phyloP scores from a whole-genome alignment of 2,797 vertebrate species.

The Lepus townsendii region DNA sequence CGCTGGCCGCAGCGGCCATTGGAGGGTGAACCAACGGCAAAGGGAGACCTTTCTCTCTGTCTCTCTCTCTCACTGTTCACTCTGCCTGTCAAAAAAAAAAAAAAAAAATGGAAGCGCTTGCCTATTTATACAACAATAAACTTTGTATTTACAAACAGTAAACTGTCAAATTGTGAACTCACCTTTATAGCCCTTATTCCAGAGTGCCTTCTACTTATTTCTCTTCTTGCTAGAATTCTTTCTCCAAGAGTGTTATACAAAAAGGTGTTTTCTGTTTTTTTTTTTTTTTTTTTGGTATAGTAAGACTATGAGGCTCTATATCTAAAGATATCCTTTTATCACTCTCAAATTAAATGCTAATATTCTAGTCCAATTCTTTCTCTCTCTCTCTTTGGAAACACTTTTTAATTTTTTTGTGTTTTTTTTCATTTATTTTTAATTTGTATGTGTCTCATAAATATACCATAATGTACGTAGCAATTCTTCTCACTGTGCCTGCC shows the following conservation, averaged over 20 bases:
- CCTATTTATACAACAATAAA: neutral
- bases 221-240: neutral
- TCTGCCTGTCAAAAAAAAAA: too few species aligned
- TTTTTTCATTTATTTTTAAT: too few species aligned
- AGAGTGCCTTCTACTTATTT: neutral
- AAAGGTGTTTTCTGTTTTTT: neutral
- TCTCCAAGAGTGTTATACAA: neutral
- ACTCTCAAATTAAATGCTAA: slow-evolving; percentile 4
- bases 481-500: too few species aligned
- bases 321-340: neutral
- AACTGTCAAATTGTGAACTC: neutral
- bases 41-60: too few species aligned
- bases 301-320: neutral
- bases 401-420: neutral
- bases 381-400: neutral
- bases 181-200: neutral
- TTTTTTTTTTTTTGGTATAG: neutral
- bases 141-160: neutral
- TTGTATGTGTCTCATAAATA: too few species aligned
- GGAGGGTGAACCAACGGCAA: too few species aligned
- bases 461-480: too few species aligned
- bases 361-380: neutral
- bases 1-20: too few species aligned
- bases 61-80: too few species aligned
- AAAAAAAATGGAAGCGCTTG: neutral